Percentiles rank a stretch among this genome's conserved stretches.
phyloP scores from a whole-genome alignment of 1,140 invertebrate genomes.

The Vanessa atalanta region DNA sequence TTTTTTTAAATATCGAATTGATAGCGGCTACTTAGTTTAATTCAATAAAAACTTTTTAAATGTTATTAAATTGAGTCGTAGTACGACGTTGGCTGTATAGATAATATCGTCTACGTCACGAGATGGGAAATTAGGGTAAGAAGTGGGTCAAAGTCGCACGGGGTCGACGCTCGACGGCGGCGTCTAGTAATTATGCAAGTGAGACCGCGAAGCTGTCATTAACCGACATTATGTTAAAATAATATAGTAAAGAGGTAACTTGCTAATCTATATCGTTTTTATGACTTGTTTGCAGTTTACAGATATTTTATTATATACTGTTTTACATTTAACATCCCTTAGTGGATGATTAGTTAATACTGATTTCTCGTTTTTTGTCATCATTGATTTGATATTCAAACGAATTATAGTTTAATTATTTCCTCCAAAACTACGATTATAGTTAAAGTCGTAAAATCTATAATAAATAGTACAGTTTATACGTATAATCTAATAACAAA shows the following conservation, averaged over 20 bases:
- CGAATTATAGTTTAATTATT: too few species aligned
- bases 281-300: neutral
- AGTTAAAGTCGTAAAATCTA: too few species aligned
- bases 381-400: too few species aligned
- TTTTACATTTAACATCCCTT: too few species aligned
- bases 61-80: neutral
- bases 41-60: neutral
- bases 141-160: slow-evolving; percentile 77
- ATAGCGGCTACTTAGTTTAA: too few species aligned
- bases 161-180: slow-evolving; percentile 61
- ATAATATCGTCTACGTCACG: slow-evolving; percentile 62
- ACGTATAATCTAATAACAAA: too few species aligned
- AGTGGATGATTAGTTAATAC: too few species aligned
- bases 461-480: too few species aligned
- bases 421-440: too few species aligned
- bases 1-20: too few species aligned
- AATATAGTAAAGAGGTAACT: slow-evolving; percentile 8
- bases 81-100: slow-evolving; percentile 16
- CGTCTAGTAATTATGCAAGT: slow-evolving; percentile 73
- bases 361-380: too few species aligned
- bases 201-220: slow-evolving; percentile 46
- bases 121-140: slow-evolving; percentile 73
- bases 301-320: neutral
- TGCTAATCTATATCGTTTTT: neutral
- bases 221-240: slow-evolving; percentile 24